Base-by-base conservation (phyloP, 2,888 invertebrate species). In the Chironomus tentans region DNA sequence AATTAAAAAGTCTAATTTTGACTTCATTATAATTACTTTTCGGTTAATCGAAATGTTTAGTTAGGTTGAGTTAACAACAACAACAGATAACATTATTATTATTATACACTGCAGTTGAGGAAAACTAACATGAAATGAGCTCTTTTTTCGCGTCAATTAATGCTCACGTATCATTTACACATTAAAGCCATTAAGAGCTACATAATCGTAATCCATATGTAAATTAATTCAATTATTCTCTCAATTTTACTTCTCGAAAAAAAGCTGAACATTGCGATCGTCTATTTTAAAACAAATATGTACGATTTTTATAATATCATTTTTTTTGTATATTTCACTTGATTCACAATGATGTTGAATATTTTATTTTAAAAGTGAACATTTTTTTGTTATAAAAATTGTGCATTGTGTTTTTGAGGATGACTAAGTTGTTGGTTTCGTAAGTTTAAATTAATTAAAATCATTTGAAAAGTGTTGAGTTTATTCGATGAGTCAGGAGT, bases 221-320 rank as follows among this genome's bases (percentile, higher is more conserved):
- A 68, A 74, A 74, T 74, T 65, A 65, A 74, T 74, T 74, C 74
- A 74, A 74, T 74, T 74, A 74, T 74, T 74, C 62, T 38, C 38
- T 74, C 68, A 3, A 74, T 10, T 38, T 38, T 38, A 10, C 38
- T 38, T 38, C 38, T 38, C 38, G 28, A 28, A 28, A 28, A 28
- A 38, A 10, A 38, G 38, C 38, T 38, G 38, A 38, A 38, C 56
- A 56, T 56, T 56, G 4, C 56, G 56, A 56, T 56, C n/a, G 56
- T 71, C 71, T 50, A 71, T 74, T 74, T 73, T 38, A 61, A 73
- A 65, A 65, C 62, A 65, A 65, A 65, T 47, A 47, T 18, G 13
- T 73, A 12, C 10, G 18, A 74, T 68, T 7, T 48, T 22, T 38
- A 73, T 47, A 10, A 70, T n/a, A 47, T 46, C 38, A 24, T 4